Percentiles rank a stretch among this genome's conserved stretches.
These are phyloP conservation scores for Octodon degus DNA, from an alignment of 2,113 vertebrate genomes.

Conservation along the genomic window DNA sequence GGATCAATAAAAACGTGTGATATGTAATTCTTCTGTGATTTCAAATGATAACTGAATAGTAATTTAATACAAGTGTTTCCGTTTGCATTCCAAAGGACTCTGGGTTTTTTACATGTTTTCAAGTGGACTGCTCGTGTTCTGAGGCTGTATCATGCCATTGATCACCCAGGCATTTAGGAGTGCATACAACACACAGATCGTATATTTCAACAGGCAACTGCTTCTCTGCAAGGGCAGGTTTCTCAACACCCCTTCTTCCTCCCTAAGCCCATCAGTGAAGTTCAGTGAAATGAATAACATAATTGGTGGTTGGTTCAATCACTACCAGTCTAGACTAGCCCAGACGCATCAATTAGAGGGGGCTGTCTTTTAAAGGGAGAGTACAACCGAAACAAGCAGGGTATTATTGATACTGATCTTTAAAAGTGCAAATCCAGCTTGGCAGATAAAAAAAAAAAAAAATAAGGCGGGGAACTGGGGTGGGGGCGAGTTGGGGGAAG, in stretches of 20 bases:
- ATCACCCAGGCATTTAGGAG: constrained; percentile 57
- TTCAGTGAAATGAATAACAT: constrained; percentile 86
- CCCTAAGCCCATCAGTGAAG: constrained; percentile 82
- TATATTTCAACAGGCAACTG: constrained; percentile 65
- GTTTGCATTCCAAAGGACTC: constrained; percentile 17
- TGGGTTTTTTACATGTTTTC: constrained; percentile 49
- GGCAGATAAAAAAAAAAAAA: constrained; percentile 62
- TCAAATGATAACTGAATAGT: constrained; percentile 19
- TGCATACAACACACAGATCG: constrained; percentile 54
- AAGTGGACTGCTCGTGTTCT: constrained; percentile 38
- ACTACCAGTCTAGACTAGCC: constrained; percentile 86
- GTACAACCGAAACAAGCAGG: constrained; percentile 78
- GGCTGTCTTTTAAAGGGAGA: constrained; percentile 83
- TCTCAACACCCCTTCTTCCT: constrained; percentile 82
- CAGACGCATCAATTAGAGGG: constrained; percentile 87
- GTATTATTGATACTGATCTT: constrained; percentile 80
- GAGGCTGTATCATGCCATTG: constrained; percentile 44
- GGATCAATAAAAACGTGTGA: constrained; percentile 47
- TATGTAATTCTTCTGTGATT: constrained; percentile 53
- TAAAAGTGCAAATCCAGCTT: constrained; percentile 80
- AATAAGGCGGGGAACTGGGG: constrained; percentile 43
- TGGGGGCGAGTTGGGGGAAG: constrained; percentile 57
- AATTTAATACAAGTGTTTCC: constrained; percentile 57
- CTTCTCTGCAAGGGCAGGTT: constrained; percentile 75
- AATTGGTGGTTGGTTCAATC: constrained; percentile 85